A percentile compares a stretch with the other conserved stretches of the same genome.
Conservation (phyloP, 2,888 invertebrate genomes). For the Drosophila neonasuta region DNA sequence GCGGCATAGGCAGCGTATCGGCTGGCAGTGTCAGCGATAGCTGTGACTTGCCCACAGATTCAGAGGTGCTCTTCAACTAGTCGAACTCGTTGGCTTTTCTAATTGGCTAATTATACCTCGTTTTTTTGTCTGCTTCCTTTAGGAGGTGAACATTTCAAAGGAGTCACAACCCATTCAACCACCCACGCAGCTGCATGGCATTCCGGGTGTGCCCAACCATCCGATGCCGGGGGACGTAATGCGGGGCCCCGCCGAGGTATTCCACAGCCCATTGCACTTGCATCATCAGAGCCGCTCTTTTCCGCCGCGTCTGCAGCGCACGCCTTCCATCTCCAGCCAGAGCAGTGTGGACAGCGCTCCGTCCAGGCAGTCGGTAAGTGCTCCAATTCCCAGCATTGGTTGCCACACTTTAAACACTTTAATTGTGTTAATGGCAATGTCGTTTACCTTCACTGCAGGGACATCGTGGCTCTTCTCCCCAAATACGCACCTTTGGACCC, state of each 20-base stretch:
- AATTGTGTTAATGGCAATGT: not conserved
- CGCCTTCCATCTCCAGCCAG: slow-evolving; percentile 91
- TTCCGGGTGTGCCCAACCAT: slow-evolving; percentile 63
- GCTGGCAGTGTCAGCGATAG: slow-evolving; percentile 81
- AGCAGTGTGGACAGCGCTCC: slow-evolving; percentile 91
- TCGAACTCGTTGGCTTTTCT: not conserved
- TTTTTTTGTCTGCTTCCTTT: slow-evolving; percentile 24
- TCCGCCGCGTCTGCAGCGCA: slow-evolving; percentile 88
- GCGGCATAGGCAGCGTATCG: slow-evolving; percentile 80
- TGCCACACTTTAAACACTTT: not conserved
- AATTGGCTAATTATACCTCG: not conserved
- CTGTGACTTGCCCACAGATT: slow-evolving; percentile 81
- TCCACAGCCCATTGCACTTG: slow-evolving; percentile 84
- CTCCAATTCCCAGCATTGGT: not conserved
- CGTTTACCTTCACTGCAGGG: slow-evolving; percentile 82
- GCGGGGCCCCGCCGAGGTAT: slow-evolving; percentile 84
- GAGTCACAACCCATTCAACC: slow-evolving; percentile 86
- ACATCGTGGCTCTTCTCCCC: slow-evolving; percentile 92
- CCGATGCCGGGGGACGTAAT: slow-evolving; percentile 79
- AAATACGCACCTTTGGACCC: slow-evolving; percentile 91
- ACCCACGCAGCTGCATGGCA: slow-evolving; percentile 80
- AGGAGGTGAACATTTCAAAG: slow-evolving; percentile 87
- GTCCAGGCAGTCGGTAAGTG: slow-evolving; percentile 83
- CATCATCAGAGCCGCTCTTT: slow-evolving; percentile 88
- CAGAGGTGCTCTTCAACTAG: slow-evolving; percentile 74